Evolutionary conservation across 2,113 vertebrate genomes (phyloP), one percentile per base, ranked within the genome.

Genomic region (Myxocyprinus asiaticus): DNA sequence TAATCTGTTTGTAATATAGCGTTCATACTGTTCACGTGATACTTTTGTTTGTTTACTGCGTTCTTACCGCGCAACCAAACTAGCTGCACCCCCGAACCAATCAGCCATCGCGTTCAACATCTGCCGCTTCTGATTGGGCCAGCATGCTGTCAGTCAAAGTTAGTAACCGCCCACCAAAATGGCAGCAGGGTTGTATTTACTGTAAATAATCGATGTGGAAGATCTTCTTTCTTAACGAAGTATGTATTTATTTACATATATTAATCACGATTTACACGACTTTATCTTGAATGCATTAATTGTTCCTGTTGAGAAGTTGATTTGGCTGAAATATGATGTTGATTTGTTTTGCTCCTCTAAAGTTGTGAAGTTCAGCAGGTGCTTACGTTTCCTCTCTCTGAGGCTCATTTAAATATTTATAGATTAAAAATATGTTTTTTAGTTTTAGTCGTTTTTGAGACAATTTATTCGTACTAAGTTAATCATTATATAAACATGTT

Each of bases 11-110:
- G 47, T 2, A 10, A 53, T 10, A 3, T 10, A 10, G 9, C 1
- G 9, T 4, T 10, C 9, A 5, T 14, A 43, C 4, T 44, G 10
- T 64, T 83, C 84, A 83, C 10, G 33, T 81, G 76, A 81, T 14
- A 53, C 50, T 10, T 22, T 87, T 86, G 81, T 84, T 86, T 87
- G 81, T 84, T 87, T 87, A 79, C 53, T 12, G 6, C 51, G 22
- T 44, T 68, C 2, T 17, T 84, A 22, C 50, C 2, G 75, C 78
- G 88, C 89, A 93, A 91, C 87, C 91, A 50, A 91, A 90, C 92
- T 0, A 4, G 5, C 6, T 15, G 9, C 0, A 12, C 0, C 0
- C 4, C 1, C 2, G 0, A 9, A 58, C 11, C 5, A 17, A 15
- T 7, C 0, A 47, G 42, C 8, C n/a, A 1, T 4, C 7, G 6